phyloP scores from a whole-genome alignment of 35 echinoderm and acorn worm genomes.

The Acanthaster planci region DNA sequence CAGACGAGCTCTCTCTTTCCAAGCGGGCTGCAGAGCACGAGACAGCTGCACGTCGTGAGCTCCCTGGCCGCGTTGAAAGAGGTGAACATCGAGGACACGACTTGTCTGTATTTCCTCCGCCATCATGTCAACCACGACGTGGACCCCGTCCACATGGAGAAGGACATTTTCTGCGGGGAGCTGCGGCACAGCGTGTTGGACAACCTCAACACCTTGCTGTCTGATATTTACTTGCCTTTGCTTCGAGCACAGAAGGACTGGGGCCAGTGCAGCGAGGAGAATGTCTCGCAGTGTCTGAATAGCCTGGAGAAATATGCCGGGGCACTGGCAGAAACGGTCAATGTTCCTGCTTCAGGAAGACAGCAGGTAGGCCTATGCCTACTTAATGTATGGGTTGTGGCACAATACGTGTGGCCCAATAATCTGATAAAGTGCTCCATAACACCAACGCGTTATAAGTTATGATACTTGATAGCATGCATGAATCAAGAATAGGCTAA shows the following conservation, averaged over 20 bases:
- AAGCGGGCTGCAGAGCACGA: conserved; percentile 87
- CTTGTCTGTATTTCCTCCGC: conserved; percentile 92
- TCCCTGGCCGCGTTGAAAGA: conserved; percentile 90
- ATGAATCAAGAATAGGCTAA: too few species aligned
- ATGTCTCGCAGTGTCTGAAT: conserved; percentile 81
- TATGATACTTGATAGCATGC: too few species aligned
- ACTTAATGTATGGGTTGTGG: too few species aligned
- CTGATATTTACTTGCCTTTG: conserved; percentile 87
- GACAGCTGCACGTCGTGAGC: conserved; percentile 90
- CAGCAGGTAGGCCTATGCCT: too few species aligned
- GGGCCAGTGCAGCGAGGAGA: conserved; percentile 90
- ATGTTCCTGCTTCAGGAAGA: conserved; percentile 78
- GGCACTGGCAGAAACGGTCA: conserved; percentile 82
- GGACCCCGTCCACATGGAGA: conserved; percentile 97
- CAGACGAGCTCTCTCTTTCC: conserved; percentile 71
- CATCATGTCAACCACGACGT: conserved; percentile 82
- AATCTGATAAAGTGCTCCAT: too few species aligned
- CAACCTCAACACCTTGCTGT: conserved; percentile 91
- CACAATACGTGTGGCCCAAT: too few species aligned
- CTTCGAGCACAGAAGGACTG: conserved; percentile 94
- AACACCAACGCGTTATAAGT: too few species aligned
- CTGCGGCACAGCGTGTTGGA: conserved; percentile 93
- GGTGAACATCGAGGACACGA: conserved; percentile 98
- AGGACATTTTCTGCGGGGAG: conserved; percentile 99
- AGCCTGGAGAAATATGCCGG: conserved; percentile 85